Conservation (phyloP, 2,888 invertebrate genomes). For the Mimas tiliae region DNA sequence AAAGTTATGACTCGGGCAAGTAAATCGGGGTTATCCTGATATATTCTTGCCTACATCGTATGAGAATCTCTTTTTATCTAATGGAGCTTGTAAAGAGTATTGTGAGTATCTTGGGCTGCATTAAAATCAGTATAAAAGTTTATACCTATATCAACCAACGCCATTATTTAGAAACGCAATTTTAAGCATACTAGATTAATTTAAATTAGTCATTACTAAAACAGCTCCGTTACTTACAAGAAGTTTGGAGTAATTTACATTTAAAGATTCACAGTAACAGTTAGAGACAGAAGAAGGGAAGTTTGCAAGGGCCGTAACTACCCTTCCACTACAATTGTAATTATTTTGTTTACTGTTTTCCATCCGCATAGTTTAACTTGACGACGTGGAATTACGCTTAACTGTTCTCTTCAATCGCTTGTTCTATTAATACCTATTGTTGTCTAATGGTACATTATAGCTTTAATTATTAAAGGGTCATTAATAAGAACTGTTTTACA, state of each 20-base stretch:
- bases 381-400: slow-evolving; percentile 60
- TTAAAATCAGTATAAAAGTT: too few species aligned
- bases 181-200: background rate
- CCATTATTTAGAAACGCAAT: background rate
- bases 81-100: too few species aligned
- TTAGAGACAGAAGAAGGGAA: slow-evolving; percentile 52
- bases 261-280: slow-evolving; percentile 59
- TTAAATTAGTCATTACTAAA: background rate
- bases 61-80: too few species aligned
- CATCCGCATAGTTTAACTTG: slow-evolving; percentile 60
- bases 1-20: too few species aligned
- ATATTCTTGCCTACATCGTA: too few species aligned
- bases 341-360: slow-evolving; percentile 68
- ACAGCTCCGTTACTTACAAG: background rate
- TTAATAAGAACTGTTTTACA: background rate
- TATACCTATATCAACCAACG: too few species aligned
- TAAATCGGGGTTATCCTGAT: too few species aligned
- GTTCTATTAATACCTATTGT: slow-evolving; percentile 47
- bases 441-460: background rate
- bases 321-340: slow-evolving; percentile 60
- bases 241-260: slow-evolving; percentile 54
- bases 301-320: slow-evolving; percentile 64
- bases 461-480: background rate
- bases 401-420: slow-evolving; percentile 57
- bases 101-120: too few species aligned